Conservation (phyloP, 1,140 invertebrate genomes). For the Ericerus pela region DNA sequence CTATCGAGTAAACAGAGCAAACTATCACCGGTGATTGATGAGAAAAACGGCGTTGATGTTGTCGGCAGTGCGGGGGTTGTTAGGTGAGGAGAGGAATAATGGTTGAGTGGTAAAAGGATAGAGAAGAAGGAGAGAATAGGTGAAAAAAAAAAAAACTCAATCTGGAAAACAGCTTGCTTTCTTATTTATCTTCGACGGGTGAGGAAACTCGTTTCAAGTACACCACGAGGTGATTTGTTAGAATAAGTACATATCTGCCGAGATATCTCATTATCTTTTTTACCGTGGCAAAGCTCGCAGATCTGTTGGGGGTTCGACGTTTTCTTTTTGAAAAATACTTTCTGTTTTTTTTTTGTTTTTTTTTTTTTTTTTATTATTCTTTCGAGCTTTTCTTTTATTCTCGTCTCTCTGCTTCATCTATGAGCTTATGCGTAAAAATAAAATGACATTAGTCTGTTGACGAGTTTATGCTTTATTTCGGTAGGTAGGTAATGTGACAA, state of each 20-base stretch:
- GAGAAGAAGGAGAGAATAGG: no score
- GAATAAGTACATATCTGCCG: constrained; percentile 10
- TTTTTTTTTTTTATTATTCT: no score
- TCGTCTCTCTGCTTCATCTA: no score
- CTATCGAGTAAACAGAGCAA: constrained; percentile 4
- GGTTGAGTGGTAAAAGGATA: no score
- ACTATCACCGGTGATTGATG: constrained; percentile 9
- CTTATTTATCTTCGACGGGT: not conserved
- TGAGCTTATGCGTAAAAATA: no score
- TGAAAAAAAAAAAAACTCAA: constrained; percentile 2
- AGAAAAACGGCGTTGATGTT: constrained; percentile 7
- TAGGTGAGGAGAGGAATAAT: no score
- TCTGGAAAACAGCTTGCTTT: constrained; percentile 10
- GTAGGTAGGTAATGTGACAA: no score
- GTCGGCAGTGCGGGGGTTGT: no score
- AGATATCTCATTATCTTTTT: constrained; percentile 11
- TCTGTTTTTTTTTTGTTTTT: constrained; percentile 8
- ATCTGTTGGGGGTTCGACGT: constrained; percentile 10
- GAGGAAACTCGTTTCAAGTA: constrained; percentile 12
- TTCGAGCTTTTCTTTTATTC: no score
- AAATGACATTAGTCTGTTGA: no score
- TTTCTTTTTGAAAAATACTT: constrained; percentile 9
- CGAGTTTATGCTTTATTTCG: no score
- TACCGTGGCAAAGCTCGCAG: not conserved
- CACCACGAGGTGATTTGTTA: constrained; percentile 7